Percentiles rank a stretch among this genome's conserved stretches.
These are phyloP conservation scores for Aspidapion aeneum DNA, from an alignment of 2,888 invertebrate genomes.

Conservation along the genomic window DNA sequence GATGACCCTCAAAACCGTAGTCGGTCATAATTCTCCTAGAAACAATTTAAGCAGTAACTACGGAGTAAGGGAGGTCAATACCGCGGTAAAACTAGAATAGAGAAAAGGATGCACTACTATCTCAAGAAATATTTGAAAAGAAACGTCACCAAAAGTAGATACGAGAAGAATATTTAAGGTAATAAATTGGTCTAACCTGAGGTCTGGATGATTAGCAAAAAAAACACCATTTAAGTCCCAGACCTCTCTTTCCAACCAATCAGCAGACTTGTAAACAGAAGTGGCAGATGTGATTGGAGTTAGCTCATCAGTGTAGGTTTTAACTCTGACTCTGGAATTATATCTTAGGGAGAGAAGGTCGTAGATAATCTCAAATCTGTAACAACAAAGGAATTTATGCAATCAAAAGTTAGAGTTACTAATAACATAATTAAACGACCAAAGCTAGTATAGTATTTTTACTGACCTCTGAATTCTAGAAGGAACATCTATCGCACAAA, in stretches of 20 bases:
- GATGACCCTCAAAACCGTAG: conserved; percentile 99
- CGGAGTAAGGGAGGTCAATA: too few relatives aligned
- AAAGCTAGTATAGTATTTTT: background rate
- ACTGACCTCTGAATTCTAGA: conserved; percentile 3
- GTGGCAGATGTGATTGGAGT: conserved; percentile 83
- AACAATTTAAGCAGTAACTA: too few relatives aligned
- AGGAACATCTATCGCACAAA: conserved; percentile 81
- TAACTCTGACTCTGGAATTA: conserved; percentile 89
- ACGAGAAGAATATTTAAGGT: too few relatives aligned
- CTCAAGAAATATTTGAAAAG: too few relatives aligned
- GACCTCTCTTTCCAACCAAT: conserved; percentile 94
- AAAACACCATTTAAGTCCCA: conserved; percentile 99
- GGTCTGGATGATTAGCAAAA: conserved; percentile 95
- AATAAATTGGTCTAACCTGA: too few relatives aligned
- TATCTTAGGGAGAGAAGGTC: conserved; percentile 86
- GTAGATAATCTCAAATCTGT: conserved; percentile 91
- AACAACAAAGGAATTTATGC: conserved; percentile 40
- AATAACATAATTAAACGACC: background rate
- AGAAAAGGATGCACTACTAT: too few relatives aligned
- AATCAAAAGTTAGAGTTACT: too few relatives aligned
- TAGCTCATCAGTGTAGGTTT: conserved; percentile 97
- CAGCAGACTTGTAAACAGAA: conserved; percentile 81
- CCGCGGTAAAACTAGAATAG: too few relatives aligned
- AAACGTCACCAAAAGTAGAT: too few relatives aligned
- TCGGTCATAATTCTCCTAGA: conserved; percentile 90